A percentile compares a stretch with the other conserved stretches of the same genome.
Evolutionary conservation across 92 coral and sea anemone genomes (phyloP).

Genomic region (Scolanthus callimorphus): DNA sequence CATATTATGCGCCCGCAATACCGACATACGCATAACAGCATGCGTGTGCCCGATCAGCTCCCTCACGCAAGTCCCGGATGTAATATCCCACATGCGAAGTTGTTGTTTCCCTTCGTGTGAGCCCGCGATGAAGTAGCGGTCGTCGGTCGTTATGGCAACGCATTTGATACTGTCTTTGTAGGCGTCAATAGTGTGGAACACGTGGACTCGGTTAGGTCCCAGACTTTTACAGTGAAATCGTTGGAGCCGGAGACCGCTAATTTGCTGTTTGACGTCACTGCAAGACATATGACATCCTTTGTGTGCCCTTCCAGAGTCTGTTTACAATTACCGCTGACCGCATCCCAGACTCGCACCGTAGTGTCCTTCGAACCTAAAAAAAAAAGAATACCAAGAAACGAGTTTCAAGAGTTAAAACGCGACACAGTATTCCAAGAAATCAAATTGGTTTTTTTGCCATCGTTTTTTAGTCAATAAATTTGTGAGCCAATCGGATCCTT

Average conservation of each 20-base stretch:
- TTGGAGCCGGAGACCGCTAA: conserved; percentile 67
- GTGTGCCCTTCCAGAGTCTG: conserved; percentile 54
- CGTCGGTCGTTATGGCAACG: conserved; percentile 54
- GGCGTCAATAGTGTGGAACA: conserved; percentile 38
- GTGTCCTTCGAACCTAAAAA: conserved; percentile 63
- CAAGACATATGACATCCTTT: conserved; percentile 55
- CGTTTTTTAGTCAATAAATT: no score
- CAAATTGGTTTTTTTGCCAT: no score
- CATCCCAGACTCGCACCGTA: conserved; percentile 64
- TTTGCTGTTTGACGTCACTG: conserved; percentile 41
- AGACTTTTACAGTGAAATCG: conserved; percentile 58
- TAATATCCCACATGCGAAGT: conserved; percentile 72
- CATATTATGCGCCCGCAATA: conserved; percentile 30
- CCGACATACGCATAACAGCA: conserved; percentile 64
- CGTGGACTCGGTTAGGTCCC: conserved; percentile 40
- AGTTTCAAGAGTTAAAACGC: no score
- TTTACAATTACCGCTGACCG: conserved; percentile 32
- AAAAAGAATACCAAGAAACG: no score
- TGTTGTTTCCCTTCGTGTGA: conserved; percentile 77
- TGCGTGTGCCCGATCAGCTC: conserved; percentile 63
- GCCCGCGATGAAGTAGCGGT: conserved; percentile 68
- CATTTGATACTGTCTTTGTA: conserved; percentile 68
- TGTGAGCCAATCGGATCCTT: no score
- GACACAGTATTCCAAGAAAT: no score
- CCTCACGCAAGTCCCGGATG: conserved; percentile 47